Base-by-base conservation (phyloP, 2,888 invertebrate genomes). In the Gandaritis pyraliata region DNA sequence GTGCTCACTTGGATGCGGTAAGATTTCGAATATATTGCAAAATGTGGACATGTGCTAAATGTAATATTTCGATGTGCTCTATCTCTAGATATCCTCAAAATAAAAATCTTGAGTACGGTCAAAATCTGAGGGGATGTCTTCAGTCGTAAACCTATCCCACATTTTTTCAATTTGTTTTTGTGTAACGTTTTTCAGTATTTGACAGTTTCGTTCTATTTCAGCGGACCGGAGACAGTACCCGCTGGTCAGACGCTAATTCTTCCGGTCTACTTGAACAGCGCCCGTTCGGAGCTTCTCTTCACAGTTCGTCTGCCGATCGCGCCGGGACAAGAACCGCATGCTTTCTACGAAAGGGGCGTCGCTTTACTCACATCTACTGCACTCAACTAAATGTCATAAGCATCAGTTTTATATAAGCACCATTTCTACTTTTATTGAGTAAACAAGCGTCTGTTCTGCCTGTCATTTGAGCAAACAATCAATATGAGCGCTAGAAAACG, bases 281-380 rank as follows among this genome's bases (percentile, higher is more conserved):
- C 98, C 12, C 95, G 99, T 72, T 96, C 97, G 0, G 99, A 99
- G 86, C 94, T 98, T 62, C 93, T 99, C 68, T 99, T 99, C 91
- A 98, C 98, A 0, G 96, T 99, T 60, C 97, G 99, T 77, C 94
- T 99, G 84, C 96, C 97, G 74, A 96, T 98, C 56, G 97, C 97
- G 51, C 95, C 97, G 50, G 97, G 96, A 39, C 97, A 98, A 83
- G 98, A 98, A 80, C 96, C 96, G 57, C 98, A 98, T 85, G 98
- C 97, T 85, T 99, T 99, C 94, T 99, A 99, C 90, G 99, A 99
- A 89, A 94, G 99, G 56, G 99, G 99, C 72, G 99, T 99, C 23
- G 99, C 99, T 51, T 94, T 99, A 47, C 95, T 99, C 79, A 97
- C 98, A 18, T 99, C 99, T 46, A 97, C 98, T 43, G 95, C 97